Evolutionary conservation across 2,113 vertebrate species (phyloP).

Genomic region (Ovis canadensis): DNA sequence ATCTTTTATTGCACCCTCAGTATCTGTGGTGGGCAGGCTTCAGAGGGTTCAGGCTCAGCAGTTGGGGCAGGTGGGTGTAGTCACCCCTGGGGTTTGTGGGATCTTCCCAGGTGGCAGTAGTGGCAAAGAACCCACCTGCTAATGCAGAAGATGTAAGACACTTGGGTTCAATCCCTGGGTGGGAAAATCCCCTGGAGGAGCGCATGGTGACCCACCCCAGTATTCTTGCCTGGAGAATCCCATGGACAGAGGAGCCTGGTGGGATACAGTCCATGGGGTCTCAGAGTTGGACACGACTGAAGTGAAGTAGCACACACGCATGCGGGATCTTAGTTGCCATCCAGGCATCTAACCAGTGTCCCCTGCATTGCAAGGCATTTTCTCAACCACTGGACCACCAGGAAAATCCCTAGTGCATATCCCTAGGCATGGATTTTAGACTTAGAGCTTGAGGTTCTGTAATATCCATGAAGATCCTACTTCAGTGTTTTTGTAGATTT

Average conservation of each 20-base stretch:
- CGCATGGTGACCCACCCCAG: background rate
- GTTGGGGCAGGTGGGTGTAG: background rate
- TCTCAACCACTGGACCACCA: background rate
- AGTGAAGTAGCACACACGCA: accelerated
- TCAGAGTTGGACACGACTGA: background rate
- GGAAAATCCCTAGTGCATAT: background rate
- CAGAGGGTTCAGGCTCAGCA: background rate
- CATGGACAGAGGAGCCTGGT: background rate
- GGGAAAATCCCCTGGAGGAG: background rate
- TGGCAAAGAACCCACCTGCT: background rate
- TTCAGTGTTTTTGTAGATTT: background rate
- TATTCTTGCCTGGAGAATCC: background rate
- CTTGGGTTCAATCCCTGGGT: background rate
- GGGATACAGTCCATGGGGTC: background rate
- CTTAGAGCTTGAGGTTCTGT: background rate
- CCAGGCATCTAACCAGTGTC: background rate
- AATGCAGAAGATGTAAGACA: background rate
- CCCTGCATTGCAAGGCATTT: background rate
- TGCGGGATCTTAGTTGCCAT: background rate
- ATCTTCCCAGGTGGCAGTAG: background rate
- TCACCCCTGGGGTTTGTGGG: background rate
- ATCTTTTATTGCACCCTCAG: background rate
- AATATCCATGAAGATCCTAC: too few relatives aligned
- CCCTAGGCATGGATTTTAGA: background rate
- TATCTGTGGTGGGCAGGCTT: background rate